Evolutionary conservation across 2,888 invertebrate species (phyloP).

Genomic region (Hyles lineata): DNA sequence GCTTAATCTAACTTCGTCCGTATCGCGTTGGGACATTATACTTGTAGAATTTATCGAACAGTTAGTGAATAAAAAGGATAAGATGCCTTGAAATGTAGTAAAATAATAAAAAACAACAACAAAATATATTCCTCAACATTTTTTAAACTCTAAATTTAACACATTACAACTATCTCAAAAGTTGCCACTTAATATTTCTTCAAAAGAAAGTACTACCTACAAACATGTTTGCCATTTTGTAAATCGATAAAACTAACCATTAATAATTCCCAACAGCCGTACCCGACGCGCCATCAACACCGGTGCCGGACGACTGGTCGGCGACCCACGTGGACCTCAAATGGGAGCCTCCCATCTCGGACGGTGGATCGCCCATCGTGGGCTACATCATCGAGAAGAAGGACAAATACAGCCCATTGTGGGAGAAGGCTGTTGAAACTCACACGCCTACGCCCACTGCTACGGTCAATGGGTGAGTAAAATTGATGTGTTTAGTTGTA

Average conservation of each 20-base stretch:
- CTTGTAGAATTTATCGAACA: too few relatives aligned
- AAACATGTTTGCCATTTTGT: not conserved
- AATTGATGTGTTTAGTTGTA: not conserved
- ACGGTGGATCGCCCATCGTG: slow-evolving; percentile 97
- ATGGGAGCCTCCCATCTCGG: slow-evolving; percentile 94
- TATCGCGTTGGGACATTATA: too few relatives aligned
- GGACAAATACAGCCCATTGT: slow-evolving; percentile 95
- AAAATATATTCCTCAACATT: too few relatives aligned
- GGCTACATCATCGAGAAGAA: slow-evolving; percentile 97
- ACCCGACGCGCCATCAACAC: slow-evolving; percentile 95
- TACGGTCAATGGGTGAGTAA: slow-evolving; percentile 89
- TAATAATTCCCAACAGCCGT: slow-evolving; percentile 83
- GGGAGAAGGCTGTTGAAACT: slow-evolving; percentile 96
- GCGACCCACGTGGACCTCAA: slow-evolving; percentile 95
- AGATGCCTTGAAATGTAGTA: too few relatives aligned
- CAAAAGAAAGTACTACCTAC: too few relatives aligned
- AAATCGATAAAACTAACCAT: slow-evolving; percentile 3
- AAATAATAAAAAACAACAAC: too few relatives aligned
- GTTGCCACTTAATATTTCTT: too few relatives aligned
- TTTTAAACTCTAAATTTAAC: too few relatives aligned
- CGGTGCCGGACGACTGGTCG: slow-evolving; percentile 96
- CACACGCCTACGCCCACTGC: slow-evolving; percentile 90
- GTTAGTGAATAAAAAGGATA: too few relatives aligned
- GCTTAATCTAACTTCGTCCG: not conserved
- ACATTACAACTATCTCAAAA: too few relatives aligned